These are phyloP conservation scores for Catocala nupta DNA, from an alignment of 2,888 invertebrate genomes.

Conservation along the genomic window DNA sequence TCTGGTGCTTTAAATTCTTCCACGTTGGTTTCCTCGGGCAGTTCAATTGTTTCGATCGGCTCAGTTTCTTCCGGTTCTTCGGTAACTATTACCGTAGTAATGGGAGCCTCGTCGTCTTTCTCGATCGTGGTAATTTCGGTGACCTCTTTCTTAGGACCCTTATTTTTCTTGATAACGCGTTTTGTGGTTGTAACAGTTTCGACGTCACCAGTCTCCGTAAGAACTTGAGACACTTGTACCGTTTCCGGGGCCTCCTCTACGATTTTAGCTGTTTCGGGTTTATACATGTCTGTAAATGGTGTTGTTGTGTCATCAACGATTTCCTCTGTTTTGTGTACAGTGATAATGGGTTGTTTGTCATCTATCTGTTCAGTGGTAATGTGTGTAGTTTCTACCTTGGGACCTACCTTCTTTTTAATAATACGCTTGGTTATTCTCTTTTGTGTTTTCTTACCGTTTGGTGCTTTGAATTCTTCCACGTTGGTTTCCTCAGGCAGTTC, in stretches of 20 bases:
- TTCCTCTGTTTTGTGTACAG: conserved; percentile 23
- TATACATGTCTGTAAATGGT: conserved; percentile 7
- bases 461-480: conserved; percentile 57
- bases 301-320: conserved; percentile 15
- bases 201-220: conserved; percentile 18
- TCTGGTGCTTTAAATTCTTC: conserved; percentile 19
- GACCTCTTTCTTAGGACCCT: conserved; percentile 57
- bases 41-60: conserved; percentile 4
- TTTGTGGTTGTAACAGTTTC: conserved; percentile 22
- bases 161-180: conserved; percentile 35
- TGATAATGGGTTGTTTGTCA: conserved; percentile 42
- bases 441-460: conserved; percentile 59
- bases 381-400: conserved; percentile 53
- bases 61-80: not conserved
- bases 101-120: conserved; percentile 24
- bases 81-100: conserved; percentile 18
- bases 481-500: conserved; percentile 63
- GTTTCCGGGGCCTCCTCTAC: conserved; percentile 19
- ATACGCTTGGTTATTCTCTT: conserved; percentile 55
- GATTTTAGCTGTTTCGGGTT: conserved; percentile 46
- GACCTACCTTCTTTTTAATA: conserved; percentile 52
- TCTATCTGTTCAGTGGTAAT: conserved; percentile 59
- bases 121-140: conserved; percentile 38
- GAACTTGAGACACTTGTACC: conserved; percentile 17
- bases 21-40: conserved; percentile 17